Conservation (phyloP, 1,140 invertebrate genomes). For the Andrena cerasifolii region DNA sequence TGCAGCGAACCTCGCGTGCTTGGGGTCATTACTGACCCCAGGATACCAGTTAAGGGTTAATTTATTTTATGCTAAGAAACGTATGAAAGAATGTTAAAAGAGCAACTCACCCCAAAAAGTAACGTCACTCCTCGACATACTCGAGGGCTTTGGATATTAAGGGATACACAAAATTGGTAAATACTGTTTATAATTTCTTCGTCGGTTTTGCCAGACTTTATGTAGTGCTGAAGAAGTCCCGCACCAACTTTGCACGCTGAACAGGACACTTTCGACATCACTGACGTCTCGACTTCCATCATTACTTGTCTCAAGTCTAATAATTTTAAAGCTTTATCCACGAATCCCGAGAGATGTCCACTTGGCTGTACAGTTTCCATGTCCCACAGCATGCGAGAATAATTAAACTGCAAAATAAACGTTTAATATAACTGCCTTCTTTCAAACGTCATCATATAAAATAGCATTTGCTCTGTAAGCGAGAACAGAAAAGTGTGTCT, state of each 20-base stretch:
- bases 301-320: constrained; percentile 92
- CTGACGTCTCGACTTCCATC: constrained; percentile 93
- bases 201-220: constrained; percentile 90
- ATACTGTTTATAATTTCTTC: constrained; percentile 93
- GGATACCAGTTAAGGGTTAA: too few species aligned
- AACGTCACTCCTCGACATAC: constrained; percentile 94
- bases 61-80: too few species aligned
- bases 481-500: too few species aligned
- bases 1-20: too few species aligned
- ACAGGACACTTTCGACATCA: constrained; percentile 95
- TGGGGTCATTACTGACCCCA: too few species aligned
- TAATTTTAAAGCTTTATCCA: constrained; percentile 91
- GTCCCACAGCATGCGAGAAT: constrained; percentile 87
- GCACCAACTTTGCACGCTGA: constrained; percentile 94
- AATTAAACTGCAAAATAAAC: constrained; percentile 75
- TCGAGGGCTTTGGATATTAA: constrained; percentile 91
- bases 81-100: background rate
- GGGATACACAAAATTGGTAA: constrained; percentile 91
- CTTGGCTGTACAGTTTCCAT: constrained; percentile 85
- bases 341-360: constrained; percentile 88
- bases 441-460: too few species aligned
- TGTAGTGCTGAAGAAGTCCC: constrained; percentile 92
- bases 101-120: constrained; percentile 89
- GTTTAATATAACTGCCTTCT: too few species aligned
- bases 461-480: too few species aligned